Conservation (phyloP, 1,140 invertebrate genomes). For the Probaryconus sp. region DNA sequence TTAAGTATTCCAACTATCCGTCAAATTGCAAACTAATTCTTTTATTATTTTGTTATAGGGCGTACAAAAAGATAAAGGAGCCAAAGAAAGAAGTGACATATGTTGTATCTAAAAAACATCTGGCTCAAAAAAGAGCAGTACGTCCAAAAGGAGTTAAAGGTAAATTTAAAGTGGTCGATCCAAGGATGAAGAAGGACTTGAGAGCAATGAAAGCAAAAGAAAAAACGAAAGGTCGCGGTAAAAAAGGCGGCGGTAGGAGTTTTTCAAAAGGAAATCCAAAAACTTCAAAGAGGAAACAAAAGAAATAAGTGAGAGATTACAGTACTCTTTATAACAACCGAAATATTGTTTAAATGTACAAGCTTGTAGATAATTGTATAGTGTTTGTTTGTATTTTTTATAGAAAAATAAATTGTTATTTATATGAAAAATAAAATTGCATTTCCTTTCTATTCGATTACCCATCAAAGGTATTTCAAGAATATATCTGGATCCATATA, state of each 20-base stretch:
- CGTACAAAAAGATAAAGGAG: constrained; percentile 95
- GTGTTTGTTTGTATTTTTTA: too few relatives aligned
- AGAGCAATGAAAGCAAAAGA: constrained; percentile 83
- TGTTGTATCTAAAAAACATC: constrained; percentile 95
- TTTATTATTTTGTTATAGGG: constrained; percentile 77
- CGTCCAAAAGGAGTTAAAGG: constrained; percentile 94
- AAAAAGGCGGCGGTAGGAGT: constrained; percentile 61
- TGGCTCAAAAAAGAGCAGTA: constrained; percentile 84
- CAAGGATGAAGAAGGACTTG: constrained; percentile 96
- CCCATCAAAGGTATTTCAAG: too few relatives aligned
- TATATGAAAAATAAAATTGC: too few relatives aligned
- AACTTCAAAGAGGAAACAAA: constrained; percentile 50
- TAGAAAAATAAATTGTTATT: too few relatives aligned
- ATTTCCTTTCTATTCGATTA: too few relatives aligned
- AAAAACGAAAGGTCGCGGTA: constrained; percentile 77
- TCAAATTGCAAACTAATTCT: too few relatives aligned
- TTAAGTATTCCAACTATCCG: constrained; percentile 29
- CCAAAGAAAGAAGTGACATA: constrained; percentile 95
- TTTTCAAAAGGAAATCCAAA: constrained; percentile 53
- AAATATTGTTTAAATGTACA: constrained; percentile 22
- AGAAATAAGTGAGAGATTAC: constrained; percentile 35
- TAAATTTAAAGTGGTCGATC: constrained; percentile 95
- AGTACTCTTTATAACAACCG: too few relatives aligned
- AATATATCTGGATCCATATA: too few relatives aligned
- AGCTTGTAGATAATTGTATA: background rate